A percentile compares a stretch with the other conserved stretches of the same genome.
phyloP scores from a whole-genome alignment of 2,113 vertebrate species.

The Fregetta grallaria region DNA sequence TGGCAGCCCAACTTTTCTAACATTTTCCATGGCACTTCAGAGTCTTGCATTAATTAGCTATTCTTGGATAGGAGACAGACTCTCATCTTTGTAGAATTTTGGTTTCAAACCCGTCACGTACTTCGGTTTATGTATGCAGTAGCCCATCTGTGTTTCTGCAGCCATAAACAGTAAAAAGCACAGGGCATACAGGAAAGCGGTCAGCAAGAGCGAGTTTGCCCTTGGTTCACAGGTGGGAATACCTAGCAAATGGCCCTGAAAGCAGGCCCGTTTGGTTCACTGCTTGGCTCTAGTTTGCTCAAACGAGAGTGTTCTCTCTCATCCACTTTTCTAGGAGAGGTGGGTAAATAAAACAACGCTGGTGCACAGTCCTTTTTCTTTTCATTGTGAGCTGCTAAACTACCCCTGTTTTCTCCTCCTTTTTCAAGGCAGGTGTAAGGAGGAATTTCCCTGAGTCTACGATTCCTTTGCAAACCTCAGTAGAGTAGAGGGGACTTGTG shows the following conservation, averaged over 20 bases:
- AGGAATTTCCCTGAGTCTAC: neutral
- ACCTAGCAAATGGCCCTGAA: neutral
- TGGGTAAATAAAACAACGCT: rapidly evolving
- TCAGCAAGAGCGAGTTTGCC: neutral
- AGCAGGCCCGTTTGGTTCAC: rapidly evolving
- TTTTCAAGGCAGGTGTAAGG: neutral
- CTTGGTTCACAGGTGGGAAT: neutral
- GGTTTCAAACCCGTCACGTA: neutral
- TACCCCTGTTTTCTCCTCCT: neutral
- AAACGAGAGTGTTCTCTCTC: rapidly evolving
- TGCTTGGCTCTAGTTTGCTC: neutral
- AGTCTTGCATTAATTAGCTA: constrained; percentile 60
- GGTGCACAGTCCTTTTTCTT: neutral
- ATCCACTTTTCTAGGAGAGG: neutral
- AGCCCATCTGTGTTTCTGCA: constrained; percentile 47
- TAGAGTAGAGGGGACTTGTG: neutral
- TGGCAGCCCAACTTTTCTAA: constrained; percentile 62
- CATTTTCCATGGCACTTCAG: constrained; percentile 56
- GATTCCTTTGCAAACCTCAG: neutral
- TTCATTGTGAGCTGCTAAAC: neutral
- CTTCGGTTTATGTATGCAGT: neutral
- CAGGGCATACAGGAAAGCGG: neutral
- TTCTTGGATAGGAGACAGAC: constrained; percentile 60
- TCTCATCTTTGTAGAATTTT: constrained; percentile 37
- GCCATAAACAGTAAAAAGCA: neutral